phyloP scores from a whole-genome alignment of 2,113 vertebrate species.

The Spizaetus ornatus region DNA sequence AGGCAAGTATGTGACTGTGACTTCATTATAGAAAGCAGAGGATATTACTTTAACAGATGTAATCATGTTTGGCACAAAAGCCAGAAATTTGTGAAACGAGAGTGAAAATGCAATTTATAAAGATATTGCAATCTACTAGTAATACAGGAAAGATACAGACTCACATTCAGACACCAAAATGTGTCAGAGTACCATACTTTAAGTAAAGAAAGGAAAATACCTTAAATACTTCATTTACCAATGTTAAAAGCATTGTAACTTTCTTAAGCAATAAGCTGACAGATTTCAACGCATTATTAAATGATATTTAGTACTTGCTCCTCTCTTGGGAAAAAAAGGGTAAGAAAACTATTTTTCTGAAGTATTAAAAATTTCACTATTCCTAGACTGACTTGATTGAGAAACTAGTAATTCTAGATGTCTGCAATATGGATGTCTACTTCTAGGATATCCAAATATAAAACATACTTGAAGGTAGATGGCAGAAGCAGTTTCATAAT shows the following conservation, averaged over 20 bases:
- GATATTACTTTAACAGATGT: neutral
- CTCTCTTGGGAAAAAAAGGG: neutral
- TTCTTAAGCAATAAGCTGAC: neutral
- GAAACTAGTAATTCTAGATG: neutral
- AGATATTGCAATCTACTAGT: neutral
- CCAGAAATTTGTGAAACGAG: neutral
- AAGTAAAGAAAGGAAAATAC: neutral
- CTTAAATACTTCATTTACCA: neutral
- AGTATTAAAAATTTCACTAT: neutral
- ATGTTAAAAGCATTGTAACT: neutral
- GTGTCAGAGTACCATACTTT: neutral
- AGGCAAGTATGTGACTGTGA: neutral
- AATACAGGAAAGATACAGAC: neutral
- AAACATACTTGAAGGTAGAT: neutral
- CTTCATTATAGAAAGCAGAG: neutral
- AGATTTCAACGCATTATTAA: neutral
- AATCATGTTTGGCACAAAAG: neutral
- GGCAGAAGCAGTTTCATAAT: neutral
- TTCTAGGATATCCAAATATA: neutral
- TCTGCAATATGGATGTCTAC: neutral
- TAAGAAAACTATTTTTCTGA: neutral
- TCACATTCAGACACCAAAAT: neutral
- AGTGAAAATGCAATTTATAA: neutral
- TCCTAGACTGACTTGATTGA: neutral
- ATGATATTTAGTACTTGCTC: neutral